phyloP scores from a whole-genome alignment of 2,888 invertebrate genomes.

The Aethes cnicana region DNA sequence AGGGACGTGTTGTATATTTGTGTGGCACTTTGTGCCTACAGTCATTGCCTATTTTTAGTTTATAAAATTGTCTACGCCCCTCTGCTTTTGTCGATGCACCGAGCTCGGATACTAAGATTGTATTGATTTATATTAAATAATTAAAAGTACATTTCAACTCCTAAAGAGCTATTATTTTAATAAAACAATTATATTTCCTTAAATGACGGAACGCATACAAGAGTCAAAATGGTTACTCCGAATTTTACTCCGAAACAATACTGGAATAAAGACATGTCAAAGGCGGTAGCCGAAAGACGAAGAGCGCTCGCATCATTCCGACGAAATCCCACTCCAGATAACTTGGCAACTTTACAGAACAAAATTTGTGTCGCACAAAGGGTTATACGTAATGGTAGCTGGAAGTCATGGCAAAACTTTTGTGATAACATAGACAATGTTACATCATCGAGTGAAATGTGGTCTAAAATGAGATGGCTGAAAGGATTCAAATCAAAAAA shows the following conservation, averaged over 20 bases:
- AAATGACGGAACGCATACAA: slow-evolving; percentile 34
- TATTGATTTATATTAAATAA: no score
- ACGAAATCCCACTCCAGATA: slow-evolving; percentile 35
- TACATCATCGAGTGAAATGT: background rate
- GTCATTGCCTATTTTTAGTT: no score
- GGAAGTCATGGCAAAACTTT: slow-evolving; percentile 1
- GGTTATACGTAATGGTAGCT: background rate
- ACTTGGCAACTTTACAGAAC: slow-evolving; percentile 22
- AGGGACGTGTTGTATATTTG: no score
- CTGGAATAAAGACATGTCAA: slow-evolving; percentile 37
- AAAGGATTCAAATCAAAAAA: background rate
- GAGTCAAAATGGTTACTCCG: slow-evolving; percentile 30
- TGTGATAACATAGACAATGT: background rate
- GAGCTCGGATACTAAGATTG: no score
- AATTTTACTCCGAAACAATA: slow-evolving; percentile 38
- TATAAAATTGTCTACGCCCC: no score
- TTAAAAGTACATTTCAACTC: no score
- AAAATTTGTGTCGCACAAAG: slow-evolving; percentile 17
- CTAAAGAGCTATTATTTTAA: no score
- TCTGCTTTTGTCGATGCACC: no score
- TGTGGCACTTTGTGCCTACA: no score
- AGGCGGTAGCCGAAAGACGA: slow-evolving; percentile 35
- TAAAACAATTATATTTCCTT: slow-evolving; percentile 27
- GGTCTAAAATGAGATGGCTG: background rate
- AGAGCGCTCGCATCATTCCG: slow-evolving; percentile 36